Conservation (phyloP, 2,113 vertebrate genomes). For the Tringa solitaria region DNA sequence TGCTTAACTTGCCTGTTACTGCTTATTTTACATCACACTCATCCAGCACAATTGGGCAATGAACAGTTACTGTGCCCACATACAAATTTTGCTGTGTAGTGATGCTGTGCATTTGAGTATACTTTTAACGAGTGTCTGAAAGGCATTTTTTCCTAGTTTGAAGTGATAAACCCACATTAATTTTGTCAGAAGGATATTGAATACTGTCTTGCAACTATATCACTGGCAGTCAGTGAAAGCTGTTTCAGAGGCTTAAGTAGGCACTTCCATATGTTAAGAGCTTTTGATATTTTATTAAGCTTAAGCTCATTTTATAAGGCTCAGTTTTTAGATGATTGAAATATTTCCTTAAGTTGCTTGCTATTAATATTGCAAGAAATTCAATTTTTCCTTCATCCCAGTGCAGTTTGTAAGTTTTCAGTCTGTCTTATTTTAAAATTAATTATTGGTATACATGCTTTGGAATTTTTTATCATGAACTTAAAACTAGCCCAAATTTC, state of each 20-base stretch:
- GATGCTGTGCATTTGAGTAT: not conserved
- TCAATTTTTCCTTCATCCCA: not conserved
- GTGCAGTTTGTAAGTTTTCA: not conserved
- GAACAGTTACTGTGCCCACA: not conserved
- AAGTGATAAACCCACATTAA: not conserved
- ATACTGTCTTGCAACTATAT: not conserved
- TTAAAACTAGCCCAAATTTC: not conserved
- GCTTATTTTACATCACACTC: not conserved
- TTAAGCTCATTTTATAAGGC: not conserved
- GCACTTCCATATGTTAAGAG: not conserved
- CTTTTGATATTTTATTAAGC: not conserved
- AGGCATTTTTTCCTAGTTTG: not conserved
- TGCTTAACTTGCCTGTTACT: not conserved
- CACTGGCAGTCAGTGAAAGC: not conserved
- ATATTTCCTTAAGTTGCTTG: not conserved
- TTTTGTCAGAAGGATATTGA: not conserved
- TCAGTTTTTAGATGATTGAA: not conserved
- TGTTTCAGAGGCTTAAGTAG: not conserved
- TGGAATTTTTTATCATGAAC: not conserved
- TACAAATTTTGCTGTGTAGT: not conserved
- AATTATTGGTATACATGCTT: not conserved
- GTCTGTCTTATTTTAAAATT: not conserved
- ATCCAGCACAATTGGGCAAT: fast-evolving
- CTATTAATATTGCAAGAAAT: not conserved
- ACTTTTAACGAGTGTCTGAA: not conserved